Base-by-base conservation (phyloP, 2,888 invertebrate species). In the Trichogramma dendrolimi region DNA sequence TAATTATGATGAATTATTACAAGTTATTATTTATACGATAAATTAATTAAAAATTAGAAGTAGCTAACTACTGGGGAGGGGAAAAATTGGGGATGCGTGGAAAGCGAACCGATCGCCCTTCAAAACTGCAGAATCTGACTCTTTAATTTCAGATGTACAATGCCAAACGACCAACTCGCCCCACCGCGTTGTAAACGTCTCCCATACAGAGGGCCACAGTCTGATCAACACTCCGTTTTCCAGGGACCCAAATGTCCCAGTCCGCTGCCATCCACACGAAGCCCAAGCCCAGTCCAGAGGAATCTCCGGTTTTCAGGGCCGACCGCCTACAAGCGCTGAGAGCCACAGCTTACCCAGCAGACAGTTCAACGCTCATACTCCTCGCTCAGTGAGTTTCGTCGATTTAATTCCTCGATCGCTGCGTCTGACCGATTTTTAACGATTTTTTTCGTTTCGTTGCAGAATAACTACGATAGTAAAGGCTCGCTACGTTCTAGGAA, bases 401-500 rank as follows among this genome's bases (percentile, higher is more conserved):
- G 27, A 27, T 27, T 27, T 27, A 3, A 27, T 27, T 27, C 27
- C 14, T 14, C 11, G 38, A 47, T 57, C 49, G 4, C 27, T 27
- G 3, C 27, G 27, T 27, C 27, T 27, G 27, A 27, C 14, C 27
- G 27, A 27, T 27, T 27, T 27, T 27, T 40, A 27, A 40, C 43
- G 42, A 4, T 27, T 27, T 48, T 38, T 52, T 50, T 39, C 40
- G n/a, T 11, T 27, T 55, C 38, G 6, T 69, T 72, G 40, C 68
- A 77, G 76, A 74, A 72, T 56, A 67, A 70, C 68, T 68, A 72
- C 86, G 75, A 90, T 89, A 43, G 82, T 88, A 72, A 86, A 84
- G 71, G 84, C 86, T 76, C 85, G 83, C 70, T 84, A 81, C 70
- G 81, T 81, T 75, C 84, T 84, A 71, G 80, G 69, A 81, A 82